Evolutionary conservation across 92 coral and sea anemone genomes (phyloP).

Genomic region (Palythoa grandiflora): DNA sequence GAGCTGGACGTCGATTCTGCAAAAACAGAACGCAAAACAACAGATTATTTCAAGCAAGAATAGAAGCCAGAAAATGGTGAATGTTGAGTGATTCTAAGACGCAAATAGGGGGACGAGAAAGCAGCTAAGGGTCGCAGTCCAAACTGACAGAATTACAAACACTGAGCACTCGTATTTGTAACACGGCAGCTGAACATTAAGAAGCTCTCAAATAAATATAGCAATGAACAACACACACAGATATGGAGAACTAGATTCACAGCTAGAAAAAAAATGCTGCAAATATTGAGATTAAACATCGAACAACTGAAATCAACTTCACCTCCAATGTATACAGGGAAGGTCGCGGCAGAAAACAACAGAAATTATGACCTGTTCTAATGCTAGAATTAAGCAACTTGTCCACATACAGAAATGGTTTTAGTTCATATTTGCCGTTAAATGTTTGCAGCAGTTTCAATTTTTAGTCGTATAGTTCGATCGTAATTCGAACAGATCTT

Average conservation of each 20-base stretch:
- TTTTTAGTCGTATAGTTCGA: background rate
- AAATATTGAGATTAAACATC: conserved; percentile 11
- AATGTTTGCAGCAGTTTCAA: conserved; percentile 17
- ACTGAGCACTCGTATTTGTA: background rate
- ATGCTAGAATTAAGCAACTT: background rate
- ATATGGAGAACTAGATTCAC: background rate
- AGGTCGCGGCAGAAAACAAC: conserved; percentile 3
- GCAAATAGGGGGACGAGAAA: background rate
- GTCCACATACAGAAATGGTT: background rate
- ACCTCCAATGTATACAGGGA: background rate
- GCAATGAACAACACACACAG: conserved; percentile 7
- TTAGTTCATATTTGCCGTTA: background rate
- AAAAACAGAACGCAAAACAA: background rate
- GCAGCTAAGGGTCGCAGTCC: background rate
- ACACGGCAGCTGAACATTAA: conserved; percentile 29
- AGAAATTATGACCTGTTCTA: conserved; percentile 13
- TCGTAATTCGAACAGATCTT: background rate
- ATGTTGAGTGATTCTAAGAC: background rate
- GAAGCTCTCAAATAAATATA: background rate
- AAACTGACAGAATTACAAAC: background rate
- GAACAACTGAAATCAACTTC: background rate
- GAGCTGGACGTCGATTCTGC: conserved; percentile 52
- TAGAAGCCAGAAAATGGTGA: background rate
- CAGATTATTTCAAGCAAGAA: background rate
- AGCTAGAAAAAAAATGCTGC: background rate